Conservation (phyloP, 2,888 invertebrate species). For the Anthrax anthrax region DNA sequence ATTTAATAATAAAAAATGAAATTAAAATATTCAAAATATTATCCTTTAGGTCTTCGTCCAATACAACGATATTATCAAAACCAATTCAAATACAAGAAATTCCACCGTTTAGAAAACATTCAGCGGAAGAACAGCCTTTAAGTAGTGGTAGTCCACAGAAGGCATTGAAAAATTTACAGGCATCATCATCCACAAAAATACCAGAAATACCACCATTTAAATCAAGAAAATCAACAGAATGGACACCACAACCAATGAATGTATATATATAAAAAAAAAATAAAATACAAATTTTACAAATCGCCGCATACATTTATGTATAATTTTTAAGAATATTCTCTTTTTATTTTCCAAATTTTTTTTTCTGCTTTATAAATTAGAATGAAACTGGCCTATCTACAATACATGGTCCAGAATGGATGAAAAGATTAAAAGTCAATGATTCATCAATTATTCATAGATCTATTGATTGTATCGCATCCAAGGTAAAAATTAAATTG, state of each 20-base stretch:
- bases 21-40: too few relatives aligned
- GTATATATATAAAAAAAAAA: not conserved
- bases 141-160: constrained; percentile 11
- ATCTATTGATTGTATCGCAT: constrained; percentile 67
- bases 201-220: constrained; percentile 41
- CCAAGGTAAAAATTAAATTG: constrained; percentile 31
- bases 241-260: not conserved
- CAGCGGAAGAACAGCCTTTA: constrained; percentile 16
- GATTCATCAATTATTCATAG: constrained; percentile 49
- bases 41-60: constrained; percentile 10
- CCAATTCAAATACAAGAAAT: constrained; percentile 35
- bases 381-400: not conserved
- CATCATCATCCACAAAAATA: constrained; percentile 23
- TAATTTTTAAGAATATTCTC: too few relatives aligned
- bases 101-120: constrained; percentile 35
- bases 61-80: constrained; percentile 21
- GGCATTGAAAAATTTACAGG: not conserved
- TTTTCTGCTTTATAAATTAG: too few relatives aligned
- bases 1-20: too few relatives aligned
- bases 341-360: too few relatives aligned
- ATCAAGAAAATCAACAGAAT: constrained; percentile 41
- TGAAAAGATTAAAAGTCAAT: constrained; percentile 42
- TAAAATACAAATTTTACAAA: not conserved
- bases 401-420: constrained; percentile 47
- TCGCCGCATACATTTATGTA: too few relatives aligned